A percentile compares a stretch with the other conserved stretches of the same genome.
Conservation (phyloP, 2,888 invertebrate genomes). For the Mythimna albipuncta region DNA sequence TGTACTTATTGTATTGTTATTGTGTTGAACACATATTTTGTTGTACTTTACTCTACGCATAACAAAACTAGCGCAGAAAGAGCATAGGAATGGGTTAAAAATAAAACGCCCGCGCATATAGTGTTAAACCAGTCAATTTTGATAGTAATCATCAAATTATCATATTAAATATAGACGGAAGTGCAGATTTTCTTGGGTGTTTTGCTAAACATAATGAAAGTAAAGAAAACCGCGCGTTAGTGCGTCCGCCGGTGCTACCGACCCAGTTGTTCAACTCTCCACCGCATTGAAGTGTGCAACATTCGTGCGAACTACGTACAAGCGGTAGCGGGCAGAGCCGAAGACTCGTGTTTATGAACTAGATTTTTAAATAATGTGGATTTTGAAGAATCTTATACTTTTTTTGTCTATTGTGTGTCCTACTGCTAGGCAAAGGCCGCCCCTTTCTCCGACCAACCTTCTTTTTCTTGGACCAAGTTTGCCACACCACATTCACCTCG, state of each 20-base stretch:
- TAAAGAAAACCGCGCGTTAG: constrained; percentile 61
- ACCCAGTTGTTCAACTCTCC: constrained; percentile 75
- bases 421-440: too few species aligned
- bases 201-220: constrained; percentile 62
- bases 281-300: constrained; percentile 65
- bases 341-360: not conserved
- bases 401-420: too few species aligned
- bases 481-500: too few species aligned
- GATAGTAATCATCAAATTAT: constrained; percentile 16
- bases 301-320: constrained; percentile 47
- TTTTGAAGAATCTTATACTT: too few species aligned
- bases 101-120: too few species aligned
- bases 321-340: constrained; percentile 22
- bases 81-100: too few species aligned
- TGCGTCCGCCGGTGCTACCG: constrained; percentile 56
- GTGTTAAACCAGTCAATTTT: not conserved
- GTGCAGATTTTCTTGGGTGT: constrained; percentile 54
- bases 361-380: not conserved
- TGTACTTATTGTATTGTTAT: too few species aligned
- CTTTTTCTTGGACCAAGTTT: too few species aligned
- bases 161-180: constrained; percentile 18
- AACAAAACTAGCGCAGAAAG: too few species aligned
- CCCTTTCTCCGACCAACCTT: too few species aligned
- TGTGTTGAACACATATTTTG: too few species aligned
- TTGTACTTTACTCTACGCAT: too few species aligned